Evolutionary conservation across 2,113 vertebrate genomes (phyloP).

Genomic region (Dipodomys merriami): DNA sequence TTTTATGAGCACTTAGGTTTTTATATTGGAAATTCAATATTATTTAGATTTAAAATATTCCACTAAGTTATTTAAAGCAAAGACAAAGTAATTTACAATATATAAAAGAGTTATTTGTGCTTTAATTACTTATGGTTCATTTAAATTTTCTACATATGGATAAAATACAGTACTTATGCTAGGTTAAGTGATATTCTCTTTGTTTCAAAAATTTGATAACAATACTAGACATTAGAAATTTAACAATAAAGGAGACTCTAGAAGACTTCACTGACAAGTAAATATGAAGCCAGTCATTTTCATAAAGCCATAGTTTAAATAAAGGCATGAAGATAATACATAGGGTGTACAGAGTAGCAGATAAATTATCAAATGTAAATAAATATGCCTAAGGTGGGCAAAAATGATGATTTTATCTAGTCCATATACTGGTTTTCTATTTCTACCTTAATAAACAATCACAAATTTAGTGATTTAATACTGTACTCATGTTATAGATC

Average conservation of each 20-base stretch:
- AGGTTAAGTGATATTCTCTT: neutral
- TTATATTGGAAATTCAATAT: neutral
- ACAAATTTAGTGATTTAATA: conserved; percentile 15
- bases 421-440: conserved; percentile 19
- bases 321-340: neutral
- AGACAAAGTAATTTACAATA: neutral
- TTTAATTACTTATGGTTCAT: neutral
- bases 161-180: neutral
- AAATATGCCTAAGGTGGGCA: conserved; percentile 15
- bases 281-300: neutral
- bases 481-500: neutral
- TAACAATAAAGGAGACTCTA: conserved; percentile 31
- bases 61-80: conserved; percentile 10
- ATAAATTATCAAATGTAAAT: neutral
- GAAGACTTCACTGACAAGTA: neutral
- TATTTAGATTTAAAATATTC: conserved; percentile 41
- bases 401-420: conserved; percentile 21
- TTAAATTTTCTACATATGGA: neutral
- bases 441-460: neutral
- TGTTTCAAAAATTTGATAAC: neutral
- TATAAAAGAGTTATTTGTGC: conserved; percentile 22
- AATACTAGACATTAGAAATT: neutral
- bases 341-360: neutral
- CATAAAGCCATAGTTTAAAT: conserved; percentile 18
- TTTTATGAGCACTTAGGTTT: conserved; percentile 14